phyloP scores from a whole-genome alignment of 2,113 vertebrate genomes.

The Leptobrachium leishanense region DNA sequence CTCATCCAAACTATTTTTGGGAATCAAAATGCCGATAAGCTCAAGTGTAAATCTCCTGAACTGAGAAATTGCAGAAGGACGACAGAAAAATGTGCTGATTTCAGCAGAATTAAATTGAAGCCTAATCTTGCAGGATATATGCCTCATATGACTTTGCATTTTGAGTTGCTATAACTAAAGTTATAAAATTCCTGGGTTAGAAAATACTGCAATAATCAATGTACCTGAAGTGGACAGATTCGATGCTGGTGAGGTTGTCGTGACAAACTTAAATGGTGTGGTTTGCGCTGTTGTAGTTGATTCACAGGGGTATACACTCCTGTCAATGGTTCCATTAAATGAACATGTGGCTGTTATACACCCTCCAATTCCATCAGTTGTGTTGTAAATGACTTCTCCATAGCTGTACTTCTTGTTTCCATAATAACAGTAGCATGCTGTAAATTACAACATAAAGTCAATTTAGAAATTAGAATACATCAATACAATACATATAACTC shows the following conservation, averaged over 20 bases:
- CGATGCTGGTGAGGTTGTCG: not conserved
- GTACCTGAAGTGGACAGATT: constrained; percentile 24
- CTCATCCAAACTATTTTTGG: no score
- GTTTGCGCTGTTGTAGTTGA: not conserved
- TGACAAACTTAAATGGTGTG: constrained; percentile 28
- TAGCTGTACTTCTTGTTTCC: constrained; percentile 61
- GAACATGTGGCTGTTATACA: constrained; percentile 67
- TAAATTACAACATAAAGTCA: constrained; percentile 5
- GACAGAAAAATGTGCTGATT: no score
- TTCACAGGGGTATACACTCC: constrained; percentile 56
- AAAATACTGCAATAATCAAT: not conserved
- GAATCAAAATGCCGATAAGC: no score
- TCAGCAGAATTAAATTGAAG: no score
- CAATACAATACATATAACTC: constrained; percentile 6
- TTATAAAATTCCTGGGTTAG: not conserved
- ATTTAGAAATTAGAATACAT: constrained; percentile 53
- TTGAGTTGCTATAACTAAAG: no score
- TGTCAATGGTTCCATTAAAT: constrained; percentile 62
- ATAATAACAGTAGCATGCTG: constrained; percentile 71
- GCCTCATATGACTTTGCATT: no score
- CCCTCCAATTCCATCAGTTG: constrained; percentile 70
- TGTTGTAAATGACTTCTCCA: constrained; percentile 61
- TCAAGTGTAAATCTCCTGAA: no score
- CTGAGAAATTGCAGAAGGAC: no score
- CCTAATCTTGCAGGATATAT: no score